phyloP scores from a whole-genome alignment of 1,140 invertebrate genomes.

The Odontomachus brunneus region DNA sequence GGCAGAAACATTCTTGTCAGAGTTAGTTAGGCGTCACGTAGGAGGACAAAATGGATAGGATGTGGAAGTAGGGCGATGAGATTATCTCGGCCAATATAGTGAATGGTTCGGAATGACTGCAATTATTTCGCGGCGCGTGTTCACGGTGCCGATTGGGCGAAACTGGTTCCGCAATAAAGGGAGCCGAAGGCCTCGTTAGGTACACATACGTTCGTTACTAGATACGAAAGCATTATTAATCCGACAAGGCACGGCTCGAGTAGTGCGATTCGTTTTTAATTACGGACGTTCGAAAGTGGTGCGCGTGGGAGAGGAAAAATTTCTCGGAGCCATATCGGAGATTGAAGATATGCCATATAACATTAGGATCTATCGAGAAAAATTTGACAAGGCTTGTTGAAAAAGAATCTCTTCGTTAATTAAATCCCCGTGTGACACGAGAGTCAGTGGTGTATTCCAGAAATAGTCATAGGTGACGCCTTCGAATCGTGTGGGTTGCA shows the following conservation, averaged over 20 bases:
- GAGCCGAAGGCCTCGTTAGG: constrained; percentile 54
- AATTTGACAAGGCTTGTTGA: too few species aligned
- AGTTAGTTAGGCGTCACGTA: constrained; percentile 76
- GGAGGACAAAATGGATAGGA: constrained; percentile 78
- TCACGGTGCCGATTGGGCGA: constrained; percentile 63
- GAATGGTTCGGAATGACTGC: constrained; percentile 82
- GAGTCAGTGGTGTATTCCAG: neutral
- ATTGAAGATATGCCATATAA: too few species aligned
- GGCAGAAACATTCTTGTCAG: constrained; percentile 33
- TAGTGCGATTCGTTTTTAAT: neutral
- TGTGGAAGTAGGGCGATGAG: constrained; percentile 80
- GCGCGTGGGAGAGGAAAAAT: too few species aligned
- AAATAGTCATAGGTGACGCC: neutral
- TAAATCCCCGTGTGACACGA: neutral
- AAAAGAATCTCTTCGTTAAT: neutral
- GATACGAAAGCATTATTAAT: neutral
- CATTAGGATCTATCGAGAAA: too few species aligned
- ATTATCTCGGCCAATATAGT: constrained; percentile 82
- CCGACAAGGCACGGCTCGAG: neutral
- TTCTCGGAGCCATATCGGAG: too few species aligned
- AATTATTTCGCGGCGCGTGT: constrained; percentile 82
- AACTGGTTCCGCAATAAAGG: constrained; percentile 66
- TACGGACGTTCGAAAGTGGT: too few species aligned
- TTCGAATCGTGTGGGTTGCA: neutral
- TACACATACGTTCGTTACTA: constrained; percentile 37